These are phyloP conservation scores for Leucania comma DNA, from an alignment of 2,888 invertebrate species.

Conservation along the genomic window DNA sequence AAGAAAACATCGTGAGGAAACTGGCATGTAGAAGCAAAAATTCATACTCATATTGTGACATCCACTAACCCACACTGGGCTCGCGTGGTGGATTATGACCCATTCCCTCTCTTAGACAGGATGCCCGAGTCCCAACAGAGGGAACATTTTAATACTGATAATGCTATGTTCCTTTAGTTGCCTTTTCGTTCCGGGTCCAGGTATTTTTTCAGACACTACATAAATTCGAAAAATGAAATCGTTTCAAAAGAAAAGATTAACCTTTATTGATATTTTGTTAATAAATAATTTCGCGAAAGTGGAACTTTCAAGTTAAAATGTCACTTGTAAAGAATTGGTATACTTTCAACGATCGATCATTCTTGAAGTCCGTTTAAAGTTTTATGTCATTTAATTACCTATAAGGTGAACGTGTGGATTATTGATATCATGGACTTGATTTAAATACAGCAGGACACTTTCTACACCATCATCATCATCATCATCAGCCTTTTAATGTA, in stretches of 20 bases:
- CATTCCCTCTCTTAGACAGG: too few species aligned
- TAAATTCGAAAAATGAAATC: conserved; percentile 17
- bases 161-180: too few species aligned
- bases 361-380: conserved; percentile 25
- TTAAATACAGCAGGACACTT: neutral
- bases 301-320: conserved; percentile 54
- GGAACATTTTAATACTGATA: too few species aligned
- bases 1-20: too few species aligned
- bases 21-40: too few species aligned
- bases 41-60: too few species aligned
- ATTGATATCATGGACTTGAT: neutral
- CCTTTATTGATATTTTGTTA: conserved; percentile 52
- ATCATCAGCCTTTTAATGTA: too few species aligned
- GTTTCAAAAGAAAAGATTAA: conserved; percentile 32
- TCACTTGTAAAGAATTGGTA: conserved; percentile 46
- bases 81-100: too few species aligned
- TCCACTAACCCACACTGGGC: too few species aligned
- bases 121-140: too few species aligned
- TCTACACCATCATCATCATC: too few species aligned
- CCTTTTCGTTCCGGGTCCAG: too few species aligned
- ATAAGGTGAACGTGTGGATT: neutral
- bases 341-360: conserved; percentile 42
- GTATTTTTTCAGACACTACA: conserved; percentile 17
- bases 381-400: conserved; percentile 22
- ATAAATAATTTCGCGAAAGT: conserved; percentile 38